Evolutionary conservation across 1,140 invertebrate genomes (phyloP), one percentile per base, ranked within the genome.

Genomic region (Drosophila parabipectinata): DNA sequence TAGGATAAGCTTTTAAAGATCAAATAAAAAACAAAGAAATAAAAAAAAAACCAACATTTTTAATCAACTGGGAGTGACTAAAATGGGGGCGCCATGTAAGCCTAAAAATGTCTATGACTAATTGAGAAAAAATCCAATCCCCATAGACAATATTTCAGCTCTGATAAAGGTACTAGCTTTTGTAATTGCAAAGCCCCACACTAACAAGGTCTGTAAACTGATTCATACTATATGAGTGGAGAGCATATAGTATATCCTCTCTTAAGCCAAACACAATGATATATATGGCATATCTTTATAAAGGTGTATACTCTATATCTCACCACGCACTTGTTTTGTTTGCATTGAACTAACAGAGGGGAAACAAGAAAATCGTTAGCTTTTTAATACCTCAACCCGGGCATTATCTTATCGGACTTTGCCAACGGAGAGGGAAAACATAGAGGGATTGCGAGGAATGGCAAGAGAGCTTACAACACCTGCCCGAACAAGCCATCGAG

Each of bases 401-500:
- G 67, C 51, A 64, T 76, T 84, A 84, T 84, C 81, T 84, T 87
- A 84, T 84, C 82, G 45, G 52, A 41, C 45, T 21, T 45, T 7
- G 44, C 44, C 44, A 61, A 59, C 61, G 62, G 12, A 67, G 52
- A 6, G 3, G 34, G 4, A 68, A 26, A 61, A 24, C n/a, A 61
- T 8, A 48, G 1, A 44, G 45, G 58, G 24, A 32, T n/a, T 34
- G 44, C 14, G 10, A 26, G 10, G 24, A 10, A 48, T 24, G 55
- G 10, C 10, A 1, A 18, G 28, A 32, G 50, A 61, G 28, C 57
- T 39, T 61, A 52, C 57, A 76, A 69, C 67, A 77, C 68, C 78
- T 81, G 72, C 63, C 44, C 15, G 69, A 76, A 78, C 83, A 82
- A 61, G 79, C 72, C 82, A 88, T 87, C 67, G 83, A 88, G 83